Conservation (phyloP, 2,888 invertebrate species). For the Sesamia inferens region DNA sequence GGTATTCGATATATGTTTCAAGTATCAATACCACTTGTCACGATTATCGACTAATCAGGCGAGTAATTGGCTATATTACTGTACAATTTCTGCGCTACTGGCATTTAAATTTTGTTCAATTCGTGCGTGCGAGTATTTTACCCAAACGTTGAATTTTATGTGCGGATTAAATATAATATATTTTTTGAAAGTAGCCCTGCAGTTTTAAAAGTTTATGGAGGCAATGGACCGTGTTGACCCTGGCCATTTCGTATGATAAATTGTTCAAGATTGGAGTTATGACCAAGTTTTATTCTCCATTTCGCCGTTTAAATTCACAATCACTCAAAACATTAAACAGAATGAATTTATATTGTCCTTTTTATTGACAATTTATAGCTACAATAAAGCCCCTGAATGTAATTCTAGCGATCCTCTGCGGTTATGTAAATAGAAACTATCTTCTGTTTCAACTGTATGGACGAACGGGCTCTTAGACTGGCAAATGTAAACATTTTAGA, state of each 20-base stretch:
- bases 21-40: conserved; percentile 49
- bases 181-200: conserved; percentile 24
- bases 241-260: conserved; percentile 40
- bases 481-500: conserved; percentile 40
- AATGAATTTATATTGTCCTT: conserved; percentile 23
- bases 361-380: conserved; percentile 23
- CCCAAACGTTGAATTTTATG: conserved; percentile 18
- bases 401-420: conserved; percentile 17
- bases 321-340: conserved; percentile 17
- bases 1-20: conserved; percentile 54
- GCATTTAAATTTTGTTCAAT: conserved; percentile 37
- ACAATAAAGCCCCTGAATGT: conserved; percentile 15
- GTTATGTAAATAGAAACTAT: conserved; percentile 33
- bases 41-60: conserved; percentile 56
- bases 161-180: background rate
- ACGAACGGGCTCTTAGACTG: conserved; percentile 14
- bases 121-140: conserved; percentile 16
- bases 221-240: conserved; percentile 27
- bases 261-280: conserved; percentile 44
- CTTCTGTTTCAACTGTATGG: conserved; percentile 30
- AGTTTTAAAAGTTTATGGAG: conserved; percentile 39
- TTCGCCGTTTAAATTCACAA: conserved; percentile 18
- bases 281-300: conserved; percentile 30
- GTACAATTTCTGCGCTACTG: conserved; percentile 28
- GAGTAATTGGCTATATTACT: conserved; percentile 56